Evolutionary conservation across 1,140 invertebrate species (phyloP).

Genomic region (Amphibalanus amphitrite): DNA sequence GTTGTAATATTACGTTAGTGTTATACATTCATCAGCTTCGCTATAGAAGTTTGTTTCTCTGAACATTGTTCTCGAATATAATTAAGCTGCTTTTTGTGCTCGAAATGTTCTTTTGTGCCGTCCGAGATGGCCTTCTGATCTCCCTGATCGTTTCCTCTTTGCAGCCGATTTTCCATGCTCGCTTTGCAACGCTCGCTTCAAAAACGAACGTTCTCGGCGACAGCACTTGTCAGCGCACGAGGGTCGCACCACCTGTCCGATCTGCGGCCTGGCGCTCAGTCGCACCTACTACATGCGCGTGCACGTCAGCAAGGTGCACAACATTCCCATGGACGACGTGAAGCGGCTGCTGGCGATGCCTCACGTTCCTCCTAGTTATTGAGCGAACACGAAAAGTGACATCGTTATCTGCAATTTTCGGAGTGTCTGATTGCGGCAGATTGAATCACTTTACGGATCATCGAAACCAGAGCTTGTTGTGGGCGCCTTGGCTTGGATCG

Average conservation of each 20-base stretch:
- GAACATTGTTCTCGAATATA: too few relatives aligned
- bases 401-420: too few relatives aligned
- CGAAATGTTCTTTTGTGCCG: not conserved
- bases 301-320: not conserved
- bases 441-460: too few relatives aligned
- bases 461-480: too few relatives aligned
- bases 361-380: not conserved
- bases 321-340: not conserved
- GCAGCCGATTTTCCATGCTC: not conserved
- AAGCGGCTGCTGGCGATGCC: not conserved
- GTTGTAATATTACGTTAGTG: not conserved
- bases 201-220: not conserved
- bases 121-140: not conserved
- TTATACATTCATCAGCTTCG: too few relatives aligned
- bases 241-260: not conserved
- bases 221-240: not conserved
- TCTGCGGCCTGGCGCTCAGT: not conserved
- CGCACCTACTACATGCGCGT: not conserved
- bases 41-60: too few relatives aligned
- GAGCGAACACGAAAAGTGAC: not conserved
- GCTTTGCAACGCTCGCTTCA: not conserved
- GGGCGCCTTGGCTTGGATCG: too few relatives aligned
- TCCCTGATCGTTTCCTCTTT: not conserved
- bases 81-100: not conserved
- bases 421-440: not conserved